phyloP scores from a whole-genome alignment of 2,113 vertebrate species.

The Labrus mixtus region DNA sequence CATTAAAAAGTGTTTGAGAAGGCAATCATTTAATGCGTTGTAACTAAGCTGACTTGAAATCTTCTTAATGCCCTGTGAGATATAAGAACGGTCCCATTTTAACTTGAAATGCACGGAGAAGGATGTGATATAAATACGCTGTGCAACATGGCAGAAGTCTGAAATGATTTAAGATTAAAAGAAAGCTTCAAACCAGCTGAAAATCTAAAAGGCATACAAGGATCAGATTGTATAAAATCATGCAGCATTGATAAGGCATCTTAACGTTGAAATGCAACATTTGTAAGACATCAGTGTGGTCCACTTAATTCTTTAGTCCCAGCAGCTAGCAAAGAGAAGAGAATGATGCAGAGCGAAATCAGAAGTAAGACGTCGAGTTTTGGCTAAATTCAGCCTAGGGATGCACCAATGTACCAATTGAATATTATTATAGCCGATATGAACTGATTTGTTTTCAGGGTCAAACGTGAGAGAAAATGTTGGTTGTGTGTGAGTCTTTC shows the following conservation, averaged over 20 bases:
- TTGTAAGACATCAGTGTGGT: conserved; percentile 34
- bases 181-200: not conserved
- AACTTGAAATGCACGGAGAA: conserved; percentile 6
- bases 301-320: conserved; percentile 1
- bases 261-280: conserved; percentile 23
- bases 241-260: not conserved
- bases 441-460: no score
- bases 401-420: no score
- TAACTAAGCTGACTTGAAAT: conserved; percentile 27
- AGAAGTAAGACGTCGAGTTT: conserved; percentile 1
- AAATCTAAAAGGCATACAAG: not conserved
- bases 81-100: conserved; percentile 10
- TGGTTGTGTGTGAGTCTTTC: no score
- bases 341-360: conserved; percentile 23
- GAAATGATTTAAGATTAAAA: conserved; percentile 1
- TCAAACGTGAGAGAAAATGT: no score
- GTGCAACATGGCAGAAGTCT: not conserved
- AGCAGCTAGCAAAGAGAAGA: conserved; percentile 21
- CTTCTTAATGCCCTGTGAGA: conserved; percentile 16
- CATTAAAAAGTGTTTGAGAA: conserved; percentile 7
- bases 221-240: not conserved
- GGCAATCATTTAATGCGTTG: conserved; percentile 9
- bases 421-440: no score
- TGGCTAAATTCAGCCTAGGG: conserved; percentile 1
- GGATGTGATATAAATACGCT: not conserved